phyloP scores from a whole-genome alignment of 2,113 vertebrate species.

The Archocentrus centrarchus region DNA sequence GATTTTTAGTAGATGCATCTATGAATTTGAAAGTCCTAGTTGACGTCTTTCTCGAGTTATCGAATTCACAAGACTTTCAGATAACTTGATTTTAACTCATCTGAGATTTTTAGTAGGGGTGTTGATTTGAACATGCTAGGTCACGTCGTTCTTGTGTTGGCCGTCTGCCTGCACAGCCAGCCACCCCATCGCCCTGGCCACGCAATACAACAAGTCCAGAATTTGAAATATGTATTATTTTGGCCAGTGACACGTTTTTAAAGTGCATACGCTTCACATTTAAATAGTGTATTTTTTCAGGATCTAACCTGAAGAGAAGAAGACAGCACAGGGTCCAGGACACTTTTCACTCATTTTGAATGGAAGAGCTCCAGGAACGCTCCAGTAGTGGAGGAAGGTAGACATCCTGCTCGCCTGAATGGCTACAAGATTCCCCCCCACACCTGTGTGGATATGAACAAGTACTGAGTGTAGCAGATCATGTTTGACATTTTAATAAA shows the following conservation, averaged over 20 bases:
- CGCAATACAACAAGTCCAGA: not conserved
- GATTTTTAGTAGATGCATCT: no score
- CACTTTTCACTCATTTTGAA: constrained; percentile 84
- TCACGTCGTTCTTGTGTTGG: no score
- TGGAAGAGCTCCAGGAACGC: constrained; percentile 87
- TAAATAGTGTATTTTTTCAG: not conserved
- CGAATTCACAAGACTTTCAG: no score
- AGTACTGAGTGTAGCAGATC: not conserved
- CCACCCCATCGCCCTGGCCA: no score
- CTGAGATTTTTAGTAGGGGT: no score
- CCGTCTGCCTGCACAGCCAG: no score
- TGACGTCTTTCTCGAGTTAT: no score
- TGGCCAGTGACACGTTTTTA: not conserved
- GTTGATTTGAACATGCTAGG: no score
- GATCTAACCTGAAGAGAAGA: constrained; percentile 87
- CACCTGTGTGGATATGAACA: constrained; percentile 73
- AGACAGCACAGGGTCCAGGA: constrained; percentile 85
- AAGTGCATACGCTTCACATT: not conserved
- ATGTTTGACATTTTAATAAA: not conserved
- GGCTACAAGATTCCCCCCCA: constrained; percentile 93
- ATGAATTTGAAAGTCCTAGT: no score
- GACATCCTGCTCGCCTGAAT: constrained; percentile 95
- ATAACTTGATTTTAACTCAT: no score
- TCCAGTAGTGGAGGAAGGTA: constrained; percentile 91
- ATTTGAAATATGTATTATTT: not conserved